Base-by-base conservation (phyloP, 2,113 vertebrate genomes). In the Sitta europaea region DNA sequence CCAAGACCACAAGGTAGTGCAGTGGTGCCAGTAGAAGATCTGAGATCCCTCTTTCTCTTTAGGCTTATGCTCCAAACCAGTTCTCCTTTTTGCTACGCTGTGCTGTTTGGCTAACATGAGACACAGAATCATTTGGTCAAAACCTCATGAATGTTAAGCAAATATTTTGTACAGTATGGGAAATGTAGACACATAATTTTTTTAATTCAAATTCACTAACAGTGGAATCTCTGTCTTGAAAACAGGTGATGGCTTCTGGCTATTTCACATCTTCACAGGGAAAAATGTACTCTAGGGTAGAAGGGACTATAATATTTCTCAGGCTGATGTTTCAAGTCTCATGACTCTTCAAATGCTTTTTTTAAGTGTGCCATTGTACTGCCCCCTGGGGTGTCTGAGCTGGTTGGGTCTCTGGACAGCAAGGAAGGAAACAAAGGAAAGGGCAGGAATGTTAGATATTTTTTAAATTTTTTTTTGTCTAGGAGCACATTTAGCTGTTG, bases 351-450 rank as follows among this genome's bases (percentile, higher is more conserved):
- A 47, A 0, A 47, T 66, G 31, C 21, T 62, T 82, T 90, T 90
- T 74, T 57, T 1, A 83, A 82, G 38, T 27, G 23, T 86, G 88
- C 58, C 63, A 3, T 89, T 76, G 53, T 58, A 87, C 40, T 96
- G 94, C 89, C 93, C 80, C 71, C 87, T 94, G 58, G 35, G 62
- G 86, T 78, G 79, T 77, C 86, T 86, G 77, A 48, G 48, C 47
- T 90, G 50, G 2, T 33, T 81, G 68, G 36, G 24, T 77, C 35
- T 48, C 55, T 81, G 47, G 33, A 73, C 47, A 45, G 36, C 57
- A 75, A 72, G 54, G 58, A 72, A 71, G 57, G 88, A 89, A 96
- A 76, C 58, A 84, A 66, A 82, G 40, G 45, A 87, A 82, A 82
- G 59, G 36, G 42, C 81, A 45, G 38, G 62, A 93, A 85, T 81